Base-by-base conservation (phyloP, 1,140 invertebrate species). In the Rhysida immarginata region DNA sequence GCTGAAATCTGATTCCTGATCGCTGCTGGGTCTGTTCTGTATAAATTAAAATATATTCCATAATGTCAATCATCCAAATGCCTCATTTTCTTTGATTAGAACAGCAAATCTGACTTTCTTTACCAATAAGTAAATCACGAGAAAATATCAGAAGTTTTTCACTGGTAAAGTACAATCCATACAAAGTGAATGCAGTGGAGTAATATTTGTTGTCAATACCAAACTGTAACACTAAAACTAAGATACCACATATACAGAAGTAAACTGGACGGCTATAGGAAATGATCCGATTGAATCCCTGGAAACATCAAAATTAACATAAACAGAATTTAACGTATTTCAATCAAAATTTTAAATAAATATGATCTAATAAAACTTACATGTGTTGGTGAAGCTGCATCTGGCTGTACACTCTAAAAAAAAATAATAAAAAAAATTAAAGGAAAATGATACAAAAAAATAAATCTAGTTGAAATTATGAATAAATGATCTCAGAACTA, bases 371-470 rank as follows among this genome's bases (percentile, higher is more conserved):
- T 8, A 25, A 11, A 23, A 68, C 70, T 69, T 63, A 74, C 74
- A 71, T 98, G 95, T 16, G 94, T 94, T 0, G 96, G 95, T 2
- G 94, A 98, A 0, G 95, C 86, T 0, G 95, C 92, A 74, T 99
- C 96, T 1, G 96, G 96, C 66, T 99, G 96, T 2, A 99, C 96
- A 70, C 92, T 96, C 74, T 73, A 63, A 35, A 62, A 64, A 58
- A 58, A 55, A 60, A 61, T 24, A 59, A 41, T 49, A 60, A 42
- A 42, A 56, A 42, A 16, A 44, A 48, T 52, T 42, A 58, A 16
- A 2, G 11, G 2, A 43, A 51, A 18, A 54, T 2, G 45, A 3
- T 29, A 14, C 41, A 51, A n/a, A 55, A 18, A 46, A 27, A 27
- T 26, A 16, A 27, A 23, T 42, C 43, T n/a, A n/a, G n/a, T n/a